Base-by-base conservation (phyloP, 1,140 invertebrate species). In the Agrypnia vestita region DNA sequence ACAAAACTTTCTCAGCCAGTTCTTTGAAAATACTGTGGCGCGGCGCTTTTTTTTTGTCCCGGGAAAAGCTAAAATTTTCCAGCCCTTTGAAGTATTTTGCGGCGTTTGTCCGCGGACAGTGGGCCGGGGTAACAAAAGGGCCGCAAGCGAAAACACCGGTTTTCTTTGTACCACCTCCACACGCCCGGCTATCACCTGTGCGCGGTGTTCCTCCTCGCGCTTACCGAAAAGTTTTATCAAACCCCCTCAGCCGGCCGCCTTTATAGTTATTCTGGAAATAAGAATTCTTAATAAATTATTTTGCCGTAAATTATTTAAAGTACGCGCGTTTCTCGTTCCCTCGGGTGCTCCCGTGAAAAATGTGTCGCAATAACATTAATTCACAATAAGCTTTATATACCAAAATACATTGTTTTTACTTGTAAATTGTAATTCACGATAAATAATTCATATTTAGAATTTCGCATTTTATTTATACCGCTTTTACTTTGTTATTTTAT, bases 31-130 rank as follows among this genome's bases (percentile, higher is more conserved):
- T 25, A 74, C 25, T 6, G 21, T 43, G 71, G 71, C 53, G 49
- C 15, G n/a, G 43, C 71, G 35, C 71, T 56, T 74, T 61, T 35
- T 35, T 35, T 74, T 74, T 74, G 71, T 56, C 25, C 53, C 21
- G n/a, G 51, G 35, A 74, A 74, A 74, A 56, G 15, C 49, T 35
- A 53, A 74, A 71, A 71, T 56, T 74, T 56, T 74, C 51, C 71
- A 55, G 51, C 43, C 71, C 71, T 74, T 74, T 74, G 71, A 74
- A 56, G 71, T 74, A 55, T 69, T 69, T 69, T 69, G 64, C 64
- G 43, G 64, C 43, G 64, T 69, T 69, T 69, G 46, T 69, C 64
- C 64, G n/a, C 44, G 21, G 17, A 71, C 67, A 71, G 67, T 71
- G 47, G 49, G 47, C 47, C 17, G 53, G 56, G 51, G 56, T 74